A percentile compares a stretch with the other conserved stretches of the same genome.
Conservation (phyloP, 2,797 vertebrate genomes). For the Monodelphis domestica region DNA sequence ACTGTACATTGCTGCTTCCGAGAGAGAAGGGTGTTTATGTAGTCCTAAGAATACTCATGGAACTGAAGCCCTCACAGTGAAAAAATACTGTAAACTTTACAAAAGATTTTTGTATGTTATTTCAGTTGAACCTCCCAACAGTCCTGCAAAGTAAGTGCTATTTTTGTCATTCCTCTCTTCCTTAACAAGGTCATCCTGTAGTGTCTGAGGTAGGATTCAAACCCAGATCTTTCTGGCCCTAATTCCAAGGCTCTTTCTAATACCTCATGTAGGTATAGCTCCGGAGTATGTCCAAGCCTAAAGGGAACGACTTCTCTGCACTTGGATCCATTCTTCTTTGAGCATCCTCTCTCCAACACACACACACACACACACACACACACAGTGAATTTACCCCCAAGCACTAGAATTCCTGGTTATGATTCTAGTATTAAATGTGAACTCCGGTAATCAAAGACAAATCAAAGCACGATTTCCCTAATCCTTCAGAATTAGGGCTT, state of each 20-base stretch:
- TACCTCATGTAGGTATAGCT: background rate
- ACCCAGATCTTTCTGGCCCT: background rate
- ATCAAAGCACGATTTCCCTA: background rate
- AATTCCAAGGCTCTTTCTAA: background rate
- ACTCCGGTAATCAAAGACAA: conserved; percentile 21
- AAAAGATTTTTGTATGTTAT: background rate
- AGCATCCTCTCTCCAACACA: background rate
- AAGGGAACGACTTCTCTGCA: background rate
- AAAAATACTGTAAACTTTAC: background rate
- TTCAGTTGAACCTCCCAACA: background rate
- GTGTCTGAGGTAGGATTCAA: background rate
- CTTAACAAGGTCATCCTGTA: background rate
- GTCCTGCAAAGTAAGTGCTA: background rate
- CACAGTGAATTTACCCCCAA: background rate
- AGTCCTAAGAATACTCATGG: too few relatives aligned
- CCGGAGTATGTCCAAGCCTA: background rate
- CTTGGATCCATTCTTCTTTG: background rate
- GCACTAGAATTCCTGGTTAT: background rate
- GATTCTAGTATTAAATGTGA: background rate
- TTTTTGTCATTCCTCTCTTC: background rate
- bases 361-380: too few relatives aligned
- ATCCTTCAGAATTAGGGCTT: conserved; percentile 12
- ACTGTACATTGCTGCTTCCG: background rate
- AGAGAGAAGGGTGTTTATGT: background rate
- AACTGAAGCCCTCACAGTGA: background rate